These are phyloP conservation scores for Drosophila fulvimacula DNA, from an alignment of 2,888 invertebrate genomes.

Conservation along the genomic window DNA sequence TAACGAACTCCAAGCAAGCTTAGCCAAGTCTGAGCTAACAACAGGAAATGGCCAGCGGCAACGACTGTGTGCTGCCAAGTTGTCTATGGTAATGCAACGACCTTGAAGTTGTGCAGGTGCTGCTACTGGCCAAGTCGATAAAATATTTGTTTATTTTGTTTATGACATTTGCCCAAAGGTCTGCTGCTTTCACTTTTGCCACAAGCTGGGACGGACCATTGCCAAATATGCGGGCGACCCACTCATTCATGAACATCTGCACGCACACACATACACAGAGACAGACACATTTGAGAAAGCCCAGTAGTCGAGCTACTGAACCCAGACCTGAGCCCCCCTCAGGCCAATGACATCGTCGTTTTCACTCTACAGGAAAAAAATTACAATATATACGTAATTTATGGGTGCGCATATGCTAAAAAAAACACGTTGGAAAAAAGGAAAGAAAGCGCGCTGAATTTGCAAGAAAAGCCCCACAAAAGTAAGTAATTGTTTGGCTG, in stretches of 20 bases:
- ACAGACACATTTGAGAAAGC: constrained; percentile 27
- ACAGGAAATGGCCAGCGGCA: constrained; percentile 9
- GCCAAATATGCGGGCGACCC: constrained; percentile 42
- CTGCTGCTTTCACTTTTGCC: constrained; percentile 54
- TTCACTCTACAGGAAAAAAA: constrained; percentile 51
- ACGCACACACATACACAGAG: background rate
- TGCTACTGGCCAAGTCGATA: constrained; percentile 29
- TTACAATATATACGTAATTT: constrained; percentile 19
- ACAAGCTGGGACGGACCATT: constrained; percentile 14
- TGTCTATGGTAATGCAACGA: constrained; percentile 60
- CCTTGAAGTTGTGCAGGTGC: constrained; percentile 65
- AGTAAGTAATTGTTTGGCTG: constrained; percentile 64
- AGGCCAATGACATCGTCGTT: constrained; percentile 61
- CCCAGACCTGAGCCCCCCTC: constrained; percentile 20
- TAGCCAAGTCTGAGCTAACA: background rate
- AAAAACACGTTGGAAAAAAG: constrained; percentile 24
- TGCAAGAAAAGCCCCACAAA: constrained; percentile 58
- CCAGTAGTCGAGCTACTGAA: constrained; percentile 40
- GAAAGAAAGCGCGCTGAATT: constrained; percentile 73
- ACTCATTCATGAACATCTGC: constrained; percentile 43
- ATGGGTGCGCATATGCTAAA: constrained; percentile 1
- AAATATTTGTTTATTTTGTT: constrained; percentile 9
- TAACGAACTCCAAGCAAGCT: background rate
- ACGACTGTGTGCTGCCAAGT: constrained; percentile 17
- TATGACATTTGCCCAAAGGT: constrained; percentile 49